Percentiles rank a stretch among this genome's conserved stretches.
phyloP scores from a whole-genome alignment of 2,888 invertebrate genomes.

The Homarus gammarus region DNA sequence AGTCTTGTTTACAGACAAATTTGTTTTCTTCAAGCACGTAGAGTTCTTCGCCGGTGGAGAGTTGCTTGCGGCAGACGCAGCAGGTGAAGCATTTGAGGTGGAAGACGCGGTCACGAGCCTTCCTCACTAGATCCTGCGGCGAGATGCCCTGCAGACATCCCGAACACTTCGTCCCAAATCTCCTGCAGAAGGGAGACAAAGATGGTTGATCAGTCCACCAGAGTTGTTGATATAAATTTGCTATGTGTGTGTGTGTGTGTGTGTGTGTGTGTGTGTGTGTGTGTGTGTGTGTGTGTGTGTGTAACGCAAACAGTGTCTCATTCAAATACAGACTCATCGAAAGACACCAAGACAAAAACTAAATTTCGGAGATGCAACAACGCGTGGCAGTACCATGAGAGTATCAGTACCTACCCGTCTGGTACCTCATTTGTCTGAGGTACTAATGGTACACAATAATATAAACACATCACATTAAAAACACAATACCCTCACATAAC shows the following conservation, averaged over 20 bases:
- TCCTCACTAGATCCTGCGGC: slow-evolving; percentile 96
- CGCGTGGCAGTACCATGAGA: too few species aligned
- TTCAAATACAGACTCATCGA: too few species aligned
- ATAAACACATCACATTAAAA: too few species aligned
- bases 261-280: slow-evolving; percentile 5
- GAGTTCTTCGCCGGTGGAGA: slow-evolving; percentile 98
- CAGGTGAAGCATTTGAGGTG: slow-evolving; percentile 99
- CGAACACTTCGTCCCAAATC: slow-evolving; percentile 98
- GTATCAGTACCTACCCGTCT: too few species aligned
- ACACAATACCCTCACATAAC: too few species aligned
- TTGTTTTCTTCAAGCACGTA: slow-evolving; percentile 99
- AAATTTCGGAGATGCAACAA: too few species aligned
- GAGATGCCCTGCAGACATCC: slow-evolving; percentile 98
- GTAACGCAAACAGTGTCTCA: too few species aligned
- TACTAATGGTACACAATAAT: too few species aligned
- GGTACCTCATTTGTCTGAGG: too few species aligned
- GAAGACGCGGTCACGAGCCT: slow-evolving; percentile 98
- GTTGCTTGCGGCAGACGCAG: slow-evolving; percentile 96
- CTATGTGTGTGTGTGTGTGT: slow-evolving; percentile 71
- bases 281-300: slow-evolving; percentile 9
- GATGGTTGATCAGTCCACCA: too few species aligned
- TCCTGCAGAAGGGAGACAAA: slow-evolving; percentile 83
- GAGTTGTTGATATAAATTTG: too few species aligned
- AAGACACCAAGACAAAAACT: too few species aligned
- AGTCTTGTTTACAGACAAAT: slow-evolving; percentile 99